Conservation (phyloP, 2,888 invertebrate species). For the Drosophila pullipes region DNA sequence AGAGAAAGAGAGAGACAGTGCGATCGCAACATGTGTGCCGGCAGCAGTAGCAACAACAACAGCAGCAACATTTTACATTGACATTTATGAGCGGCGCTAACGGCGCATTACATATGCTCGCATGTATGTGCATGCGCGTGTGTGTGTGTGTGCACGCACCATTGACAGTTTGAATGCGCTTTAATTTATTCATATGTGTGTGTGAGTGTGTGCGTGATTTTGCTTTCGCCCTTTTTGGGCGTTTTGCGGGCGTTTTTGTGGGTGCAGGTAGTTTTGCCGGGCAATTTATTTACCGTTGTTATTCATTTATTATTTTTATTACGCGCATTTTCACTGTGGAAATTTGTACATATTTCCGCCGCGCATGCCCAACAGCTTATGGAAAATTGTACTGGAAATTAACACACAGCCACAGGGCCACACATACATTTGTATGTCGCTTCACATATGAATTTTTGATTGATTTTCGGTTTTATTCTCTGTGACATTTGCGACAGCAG, state of each 20-base stretch:
- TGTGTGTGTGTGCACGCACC: constrained; percentile 23
- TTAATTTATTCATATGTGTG: constrained; percentile 5
- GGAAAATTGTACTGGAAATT: constrained; percentile 68
- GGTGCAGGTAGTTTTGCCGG: constrained; percentile 40
- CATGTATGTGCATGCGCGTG: background rate
- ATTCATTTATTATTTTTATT: constrained; percentile 49
- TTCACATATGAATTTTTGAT: constrained; percentile 48
- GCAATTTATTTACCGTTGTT: constrained; percentile 49
- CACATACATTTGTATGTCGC: background rate
- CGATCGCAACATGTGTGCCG: constrained; percentile 48
- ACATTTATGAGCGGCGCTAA: constrained; percentile 80
- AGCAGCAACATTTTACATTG: constrained; percentile 61
- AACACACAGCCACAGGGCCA: constrained; percentile 12
- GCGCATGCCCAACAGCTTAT: constrained; percentile 72
- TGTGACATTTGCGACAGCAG: constrained; percentile 48
- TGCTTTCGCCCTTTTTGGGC: constrained; percentile 36
- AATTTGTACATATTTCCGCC: constrained; percentile 58
- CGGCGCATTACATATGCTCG: constrained; percentile 56
- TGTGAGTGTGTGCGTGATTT: constrained; percentile 16
- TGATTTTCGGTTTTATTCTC: constrained; percentile 41
- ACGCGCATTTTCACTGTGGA: constrained; percentile 64
- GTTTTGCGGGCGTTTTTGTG: constrained; percentile 39
- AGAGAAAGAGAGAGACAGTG: constrained; percentile 17
- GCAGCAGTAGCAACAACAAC: constrained; percentile 20
- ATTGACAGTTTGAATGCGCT: constrained; percentile 43